phyloP scores from a whole-genome alignment of 2,888 invertebrate species.

The Phytoseiulus persimilis region DNA sequence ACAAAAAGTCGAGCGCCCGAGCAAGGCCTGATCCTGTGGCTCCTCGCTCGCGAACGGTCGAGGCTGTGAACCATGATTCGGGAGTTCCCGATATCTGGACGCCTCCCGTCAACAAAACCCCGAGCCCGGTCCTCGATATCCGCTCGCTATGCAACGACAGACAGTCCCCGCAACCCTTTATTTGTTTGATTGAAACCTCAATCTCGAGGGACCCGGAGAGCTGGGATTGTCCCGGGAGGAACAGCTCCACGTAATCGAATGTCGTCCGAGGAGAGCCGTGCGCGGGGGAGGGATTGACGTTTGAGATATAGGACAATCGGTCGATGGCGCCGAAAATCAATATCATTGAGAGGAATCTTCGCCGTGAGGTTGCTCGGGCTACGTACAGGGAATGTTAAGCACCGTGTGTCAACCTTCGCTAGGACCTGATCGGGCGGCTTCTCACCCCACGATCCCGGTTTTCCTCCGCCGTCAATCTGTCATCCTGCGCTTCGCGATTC shows the following conservation, averaged over 20 bases:
- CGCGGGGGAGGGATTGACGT: neutral
- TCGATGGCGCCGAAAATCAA: neutral
- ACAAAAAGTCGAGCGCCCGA: too few relatives aligned
- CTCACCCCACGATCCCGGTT: neutral
- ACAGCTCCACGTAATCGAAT: neutral
- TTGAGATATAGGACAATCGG: slow-evolving; percentile 5
- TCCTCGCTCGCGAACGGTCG: too few relatives aligned
- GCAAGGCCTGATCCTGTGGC: too few relatives aligned
- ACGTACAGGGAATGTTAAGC: neutral
- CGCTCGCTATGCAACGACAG: too few relatives aligned
- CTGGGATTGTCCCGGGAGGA: neutral
- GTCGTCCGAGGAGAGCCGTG: neutral
- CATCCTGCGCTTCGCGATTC: neutral
- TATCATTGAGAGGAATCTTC: neutral
- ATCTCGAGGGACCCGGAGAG: neutral
- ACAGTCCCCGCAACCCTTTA: neutral
- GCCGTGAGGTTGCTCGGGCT: slow-evolving; percentile 5
- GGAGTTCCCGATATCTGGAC: too few relatives aligned
- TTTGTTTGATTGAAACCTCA: neutral
- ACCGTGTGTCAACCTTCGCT: neutral
- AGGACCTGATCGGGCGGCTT: neutral
- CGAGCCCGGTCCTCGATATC: neutral
- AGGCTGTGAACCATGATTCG: too few relatives aligned
- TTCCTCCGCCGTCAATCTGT: neutral
- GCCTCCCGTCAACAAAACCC: neutral